Evolutionary conservation across 2,113 vertebrate genomes (phyloP).

Genomic region (Rousettus leschenaultii): DNA sequence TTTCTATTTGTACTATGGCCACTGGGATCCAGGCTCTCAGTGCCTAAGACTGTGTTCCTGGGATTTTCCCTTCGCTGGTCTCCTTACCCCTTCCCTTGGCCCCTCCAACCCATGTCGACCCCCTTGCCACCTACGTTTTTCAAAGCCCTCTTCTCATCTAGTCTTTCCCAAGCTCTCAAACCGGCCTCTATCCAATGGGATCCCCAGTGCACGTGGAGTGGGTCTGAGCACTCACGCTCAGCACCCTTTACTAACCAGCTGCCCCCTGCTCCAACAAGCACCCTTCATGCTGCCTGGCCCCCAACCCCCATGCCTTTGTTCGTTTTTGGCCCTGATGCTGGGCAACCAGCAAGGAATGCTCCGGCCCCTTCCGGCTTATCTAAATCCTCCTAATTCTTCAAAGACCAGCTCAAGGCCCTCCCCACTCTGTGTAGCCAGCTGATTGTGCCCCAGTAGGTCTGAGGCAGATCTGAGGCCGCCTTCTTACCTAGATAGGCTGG

Average conservation of each 20-base stretch:
- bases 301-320: slow-evolving; percentile 56
- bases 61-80: background rate
- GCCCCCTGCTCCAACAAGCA: background rate
- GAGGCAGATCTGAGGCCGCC: background rate
- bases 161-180: background rate
- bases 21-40: background rate
- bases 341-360: slow-evolving; percentile 68
- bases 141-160: background rate
- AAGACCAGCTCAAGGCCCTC: slow-evolving; percentile 68
- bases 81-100: background rate
- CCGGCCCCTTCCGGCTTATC: slow-evolving; percentile 76
- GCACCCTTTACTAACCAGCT: background rate
- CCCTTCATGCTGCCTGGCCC: background rate
- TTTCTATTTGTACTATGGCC: background rate
- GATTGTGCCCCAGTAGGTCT: background rate
- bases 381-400: slow-evolving; percentile 77
- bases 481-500: background rate
- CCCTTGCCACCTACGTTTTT: background rate
- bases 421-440: background rate
- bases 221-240: background rate
- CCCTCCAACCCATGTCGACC: background rate
- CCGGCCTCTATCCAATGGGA: background rate
- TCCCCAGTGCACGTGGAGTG: background rate
- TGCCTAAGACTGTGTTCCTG: background rate
- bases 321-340: slow-evolving; percentile 60